A percentile compares a stretch with the other conserved stretches of the same genome.
Evolutionary conservation across 1,140 invertebrate genomes (phyloP).

Genomic region (Neotoxoptera formosana): DNA sequence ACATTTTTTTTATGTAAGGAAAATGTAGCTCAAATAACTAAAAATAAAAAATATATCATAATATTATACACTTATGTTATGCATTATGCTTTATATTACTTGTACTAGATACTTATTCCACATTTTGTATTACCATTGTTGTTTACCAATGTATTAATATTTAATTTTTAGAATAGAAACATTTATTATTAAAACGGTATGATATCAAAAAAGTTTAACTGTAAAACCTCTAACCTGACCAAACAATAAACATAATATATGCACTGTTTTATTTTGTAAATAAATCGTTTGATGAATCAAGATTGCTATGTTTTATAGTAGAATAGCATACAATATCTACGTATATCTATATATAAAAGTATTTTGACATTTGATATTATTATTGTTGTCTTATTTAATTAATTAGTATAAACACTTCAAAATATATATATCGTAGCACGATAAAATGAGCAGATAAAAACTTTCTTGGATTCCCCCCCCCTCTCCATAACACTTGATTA

Average conservation of each 20-base stretch:
- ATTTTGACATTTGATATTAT: too few species aligned
- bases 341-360: too few species aligned
- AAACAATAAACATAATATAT: background rate
- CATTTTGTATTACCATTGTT: too few species aligned
- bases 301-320: background rate
- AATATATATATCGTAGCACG: too few species aligned
- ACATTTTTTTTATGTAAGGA: background rate
- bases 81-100: too few species aligned
- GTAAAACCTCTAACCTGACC: background rate
- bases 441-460: too few species aligned
- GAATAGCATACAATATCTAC: background rate
- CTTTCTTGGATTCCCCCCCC: too few species aligned
- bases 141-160: background rate
- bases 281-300: background rate
- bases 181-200: background rate
- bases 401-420: too few species aligned
- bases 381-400: too few species aligned
- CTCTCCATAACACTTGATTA: too few species aligned
- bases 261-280: background rate
- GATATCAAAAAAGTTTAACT: background rate
- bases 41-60: background rate
- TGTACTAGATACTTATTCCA: too few species aligned
- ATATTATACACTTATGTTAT: background rate
- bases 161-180: background rate
- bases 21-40: background rate